Conservation (phyloP, 2,797 vertebrate genomes). For the Schizothorax lantsangensis region DNA sequence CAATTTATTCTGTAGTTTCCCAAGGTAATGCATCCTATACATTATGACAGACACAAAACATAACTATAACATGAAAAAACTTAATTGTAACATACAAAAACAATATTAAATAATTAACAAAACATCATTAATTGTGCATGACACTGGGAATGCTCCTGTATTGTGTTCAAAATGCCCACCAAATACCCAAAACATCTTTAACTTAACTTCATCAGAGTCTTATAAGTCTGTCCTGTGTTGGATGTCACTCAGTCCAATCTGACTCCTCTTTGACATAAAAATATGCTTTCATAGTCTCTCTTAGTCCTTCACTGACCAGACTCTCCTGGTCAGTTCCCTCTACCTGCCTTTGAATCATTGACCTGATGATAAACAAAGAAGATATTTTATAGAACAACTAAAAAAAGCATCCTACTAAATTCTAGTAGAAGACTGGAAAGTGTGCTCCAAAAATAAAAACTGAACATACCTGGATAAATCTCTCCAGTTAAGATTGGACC, state of each 20-base stretch:
- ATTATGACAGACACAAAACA: background rate
- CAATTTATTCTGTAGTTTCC: background rate
- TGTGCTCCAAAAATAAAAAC: background rate
- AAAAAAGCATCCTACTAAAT: background rate
- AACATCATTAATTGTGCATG: background rate
- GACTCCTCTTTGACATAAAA: conserved; percentile 80
- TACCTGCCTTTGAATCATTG: conserved; percentile 74
- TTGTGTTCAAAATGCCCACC: background rate
- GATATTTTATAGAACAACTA: background rate
- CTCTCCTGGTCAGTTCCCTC: conserved; percentile 66
- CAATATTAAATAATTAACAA: background rate
- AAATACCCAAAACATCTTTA: background rate
- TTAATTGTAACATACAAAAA: background rate
- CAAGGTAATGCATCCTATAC: background rate
- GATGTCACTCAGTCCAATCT: conserved; percentile 6
- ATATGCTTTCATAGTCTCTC: conserved; percentile 88
- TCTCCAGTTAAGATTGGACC: conserved; percentile 81
- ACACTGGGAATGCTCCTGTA: no score
- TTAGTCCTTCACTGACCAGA: conserved; percentile 85
- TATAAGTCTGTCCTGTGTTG: conserved; percentile 66
- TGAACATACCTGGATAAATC: conserved; percentile 81
- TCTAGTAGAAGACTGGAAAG: background rate
- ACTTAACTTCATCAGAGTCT: conserved; percentile 57
- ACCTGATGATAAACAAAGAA: conserved; percentile 69
- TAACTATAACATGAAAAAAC: background rate